Conservation (phyloP, 2,888 invertebrate genomes). For the Tachina grossa region DNA sequence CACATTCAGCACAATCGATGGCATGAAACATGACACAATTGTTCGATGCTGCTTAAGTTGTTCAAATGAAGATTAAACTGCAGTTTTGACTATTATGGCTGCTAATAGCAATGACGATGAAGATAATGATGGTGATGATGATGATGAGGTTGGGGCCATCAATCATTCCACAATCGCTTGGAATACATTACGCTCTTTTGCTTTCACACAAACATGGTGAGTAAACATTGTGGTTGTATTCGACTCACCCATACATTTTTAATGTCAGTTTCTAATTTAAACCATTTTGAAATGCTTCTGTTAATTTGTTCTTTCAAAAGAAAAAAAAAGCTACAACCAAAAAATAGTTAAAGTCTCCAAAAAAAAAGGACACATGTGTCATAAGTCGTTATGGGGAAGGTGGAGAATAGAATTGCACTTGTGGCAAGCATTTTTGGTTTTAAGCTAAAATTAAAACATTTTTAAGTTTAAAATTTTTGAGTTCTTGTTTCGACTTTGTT, state of each 20-base stretch:
- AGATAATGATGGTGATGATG: neutral
- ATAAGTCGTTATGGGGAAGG: neutral
- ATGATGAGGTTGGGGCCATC: constrained; percentile 49
- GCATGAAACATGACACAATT: constrained; percentile 65
- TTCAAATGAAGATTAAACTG: constrained; percentile 52
- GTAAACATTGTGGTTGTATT: constrained; percentile 1
- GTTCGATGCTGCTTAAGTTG: constrained; percentile 60
- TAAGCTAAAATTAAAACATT: constrained; percentile 54
- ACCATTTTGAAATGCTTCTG: constrained; percentile 8
- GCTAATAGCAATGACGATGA: neutral
- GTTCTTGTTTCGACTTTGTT: no score
- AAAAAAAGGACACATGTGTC: constrained; percentile 11
- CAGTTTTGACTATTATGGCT: constrained; percentile 17
- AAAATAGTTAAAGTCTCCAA: constrained; percentile 20
- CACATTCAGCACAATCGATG: constrained; percentile 63
- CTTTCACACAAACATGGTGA: neutral
- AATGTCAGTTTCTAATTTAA: neutral
- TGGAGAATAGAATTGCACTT: constrained; percentile 5
- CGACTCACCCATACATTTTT: neutral
- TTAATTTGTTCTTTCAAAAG: constrained; percentile 43
- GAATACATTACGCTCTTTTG: constrained; percentile 31
- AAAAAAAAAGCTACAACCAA: neutral
- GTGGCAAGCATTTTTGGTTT: constrained; percentile 52
- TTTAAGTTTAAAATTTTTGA: no score
- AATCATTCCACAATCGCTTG: constrained; percentile 57